These are phyloP conservation scores for Proales similis DNA, from an alignment of 1,140 invertebrate genomes.

Conservation along the genomic window DNA sequence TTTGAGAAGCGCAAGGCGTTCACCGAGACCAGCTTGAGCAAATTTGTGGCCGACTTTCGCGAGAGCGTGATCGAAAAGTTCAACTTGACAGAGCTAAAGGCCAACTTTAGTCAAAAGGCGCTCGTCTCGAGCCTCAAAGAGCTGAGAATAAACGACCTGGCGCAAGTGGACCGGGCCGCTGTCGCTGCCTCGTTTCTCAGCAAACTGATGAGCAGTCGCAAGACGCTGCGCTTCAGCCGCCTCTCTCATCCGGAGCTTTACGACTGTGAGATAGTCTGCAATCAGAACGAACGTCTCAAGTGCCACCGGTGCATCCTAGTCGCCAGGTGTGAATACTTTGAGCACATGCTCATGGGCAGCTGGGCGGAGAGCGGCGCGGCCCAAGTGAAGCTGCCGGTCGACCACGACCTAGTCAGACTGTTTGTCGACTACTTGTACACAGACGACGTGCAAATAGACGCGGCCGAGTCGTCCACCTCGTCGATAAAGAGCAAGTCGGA, in stretches of 20 bases:
- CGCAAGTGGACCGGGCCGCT: too few relatives aligned
- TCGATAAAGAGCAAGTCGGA: slow-evolving; percentile 41
- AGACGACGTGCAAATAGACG: slow-evolving; percentile 53
- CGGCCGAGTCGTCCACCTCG: not conserved
- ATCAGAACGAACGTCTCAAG: slow-evolving; percentile 57
- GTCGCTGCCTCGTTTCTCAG: too few relatives aligned
- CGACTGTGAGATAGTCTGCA: slow-evolving; percentile 59
- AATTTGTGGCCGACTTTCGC: slow-evolving; percentile 20
- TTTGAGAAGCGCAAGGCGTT: slow-evolving; percentile 13
- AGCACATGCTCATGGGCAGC: slow-evolving; percentile 63
- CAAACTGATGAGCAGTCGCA: too few relatives aligned
- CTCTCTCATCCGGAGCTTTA: slow-evolving; percentile 54
- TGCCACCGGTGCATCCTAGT: slow-evolving; percentile 68
- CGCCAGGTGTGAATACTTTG: slow-evolving; percentile 67
- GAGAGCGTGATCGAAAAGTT: slow-evolving; percentile 31
- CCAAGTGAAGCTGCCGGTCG: slow-evolving; percentile 51
- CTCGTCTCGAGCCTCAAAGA: slow-evolving; percentile 2
- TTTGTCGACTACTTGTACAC: slow-evolving; percentile 64
- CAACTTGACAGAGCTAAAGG: slow-evolving; percentile 11
- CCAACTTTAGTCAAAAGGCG: not conserved
- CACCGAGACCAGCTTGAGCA: not conserved
- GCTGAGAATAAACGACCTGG: too few relatives aligned
- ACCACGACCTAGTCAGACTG: slow-evolving; percentile 56
- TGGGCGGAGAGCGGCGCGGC: slow-evolving; percentile 58
- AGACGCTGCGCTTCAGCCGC: slow-evolving; percentile 38